These are phyloP conservation scores for Wiebesia pumilae DNA, from an alignment of 1,140 invertebrate species.

Conservation along the genomic window DNA sequence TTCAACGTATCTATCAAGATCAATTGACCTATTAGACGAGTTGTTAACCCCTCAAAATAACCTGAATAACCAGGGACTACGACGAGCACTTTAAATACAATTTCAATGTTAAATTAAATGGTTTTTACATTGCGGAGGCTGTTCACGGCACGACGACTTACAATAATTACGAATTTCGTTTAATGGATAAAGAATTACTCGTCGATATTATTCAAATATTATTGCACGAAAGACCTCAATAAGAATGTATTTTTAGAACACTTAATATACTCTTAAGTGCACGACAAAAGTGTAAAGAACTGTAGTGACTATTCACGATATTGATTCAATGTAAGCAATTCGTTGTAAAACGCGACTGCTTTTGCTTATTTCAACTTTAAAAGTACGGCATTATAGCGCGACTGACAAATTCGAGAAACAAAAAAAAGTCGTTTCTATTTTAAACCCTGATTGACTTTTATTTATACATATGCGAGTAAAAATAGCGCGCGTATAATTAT, in stretches of 20 bases:
- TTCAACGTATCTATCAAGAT: slow-evolving; percentile 50
- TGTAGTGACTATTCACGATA: background rate
- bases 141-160: background rate
- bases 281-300: background rate
- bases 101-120: slow-evolving; percentile 2
- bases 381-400: background rate
- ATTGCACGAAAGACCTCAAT: background rate
- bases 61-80: too few species aligned
- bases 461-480: background rate
- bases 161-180: background rate
- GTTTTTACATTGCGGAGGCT: background rate
- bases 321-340: background rate
- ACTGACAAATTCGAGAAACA: background rate
- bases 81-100: background rate
- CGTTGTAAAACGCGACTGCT: background rate
- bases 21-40: slow-evolving; percentile 50
- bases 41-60: slow-evolving; percentile 25
- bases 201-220: too few species aligned
- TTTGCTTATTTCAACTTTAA: background rate
- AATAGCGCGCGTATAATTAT: background rate
- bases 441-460: background rate
- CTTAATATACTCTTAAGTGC: background rate
- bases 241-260: background rate
- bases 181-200: background rate
- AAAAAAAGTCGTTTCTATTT: background rate